Percentiles rank a stretch among this genome's conserved stretches.
Conservation (phyloP, 2,888 invertebrate genomes). For the Sylvicola cinctus region DNA sequence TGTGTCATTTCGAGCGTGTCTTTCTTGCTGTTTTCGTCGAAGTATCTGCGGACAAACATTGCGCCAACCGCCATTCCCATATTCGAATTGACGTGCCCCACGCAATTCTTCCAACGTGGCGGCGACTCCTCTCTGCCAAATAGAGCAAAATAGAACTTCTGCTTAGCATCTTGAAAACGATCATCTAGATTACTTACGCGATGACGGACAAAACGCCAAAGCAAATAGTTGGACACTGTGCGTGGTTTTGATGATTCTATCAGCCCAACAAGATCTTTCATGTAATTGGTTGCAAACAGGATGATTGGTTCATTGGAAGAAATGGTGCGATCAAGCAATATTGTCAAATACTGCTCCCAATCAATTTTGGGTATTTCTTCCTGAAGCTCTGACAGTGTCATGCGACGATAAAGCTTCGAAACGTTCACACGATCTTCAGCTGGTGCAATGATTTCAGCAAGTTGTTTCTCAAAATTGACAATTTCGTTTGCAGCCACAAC, state of each 20-base stretch:
- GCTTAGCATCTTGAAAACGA: slow-evolving; percentile 64
- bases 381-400: slow-evolving; percentile 49
- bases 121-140: slow-evolving; percentile 64
- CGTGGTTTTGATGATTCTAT: slow-evolving; percentile 37
- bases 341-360: slow-evolving; percentile 48
- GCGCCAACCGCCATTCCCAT: slow-evolving; percentile 70
- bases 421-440: slow-evolving; percentile 65
- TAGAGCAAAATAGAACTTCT: slow-evolving; percentile 56
- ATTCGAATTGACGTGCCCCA: slow-evolving; percentile 51
- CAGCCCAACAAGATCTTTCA: slow-evolving; percentile 41
- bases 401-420: slow-evolving; percentile 60
- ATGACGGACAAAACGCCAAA: slow-evolving; percentile 71
- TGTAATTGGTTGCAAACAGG: slow-evolving; percentile 50
- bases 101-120: slow-evolving; percentile 80
- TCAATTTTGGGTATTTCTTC: slow-evolving; percentile 45
- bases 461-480: slow-evolving; percentile 55
- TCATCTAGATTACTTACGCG: slow-evolving; percentile 71
- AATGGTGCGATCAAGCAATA: slow-evolving; percentile 42
- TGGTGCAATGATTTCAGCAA: slow-evolving; percentile 51
- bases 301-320: slow-evolving; percentile 44
- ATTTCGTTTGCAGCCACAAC: slow-evolving; percentile 45
- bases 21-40: slow-evolving; percentile 72
- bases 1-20: slow-evolving; percentile 77
- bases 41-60: slow-evolving; percentile 74
- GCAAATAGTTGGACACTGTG: slow-evolving; percentile 56